Evolutionary conservation across 2,888 invertebrate species (phyloP), one percentile per base, ranked within the genome.

Genomic region (Melinopterus prodromus): DNA sequence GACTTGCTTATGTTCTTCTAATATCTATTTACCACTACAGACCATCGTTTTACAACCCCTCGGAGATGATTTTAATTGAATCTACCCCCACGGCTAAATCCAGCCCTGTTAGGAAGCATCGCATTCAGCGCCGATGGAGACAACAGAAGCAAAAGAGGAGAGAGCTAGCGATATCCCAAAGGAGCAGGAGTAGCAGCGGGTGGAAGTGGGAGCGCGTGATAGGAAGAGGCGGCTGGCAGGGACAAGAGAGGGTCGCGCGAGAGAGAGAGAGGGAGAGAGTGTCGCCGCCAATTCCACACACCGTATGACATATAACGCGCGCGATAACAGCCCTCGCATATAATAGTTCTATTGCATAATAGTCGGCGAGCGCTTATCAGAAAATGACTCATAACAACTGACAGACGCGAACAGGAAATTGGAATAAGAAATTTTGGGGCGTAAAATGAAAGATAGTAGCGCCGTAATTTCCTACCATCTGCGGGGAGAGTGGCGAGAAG

Each of bases 371-470:
- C 87, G 87, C 91, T 92, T 93, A 93, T 93, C 93, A 93, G 92
- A 93, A 93, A 93, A 93, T 93, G 92, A 93, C 91, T 93, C 92
- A 92, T 93, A 92, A 92, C 92, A 92, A 92, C 93, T 89, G 89
- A 89, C 89, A 89, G 89, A 89, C 89, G 89, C 89, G 89, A 89
- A 89, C 88, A 87, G 89, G 93, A 93, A 93, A 93, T 93, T 93
- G 93, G 93, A 93, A 93, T 93, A 93, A 93, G 93, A 93, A 93
- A 93, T 93, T 93, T 93, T 92, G 92, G 93, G 93, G 93, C 93
- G 93, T 93, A 93, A 93, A 93, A 93, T 93, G 93, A 93, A 93
- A 93, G 93, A 93, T 93, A 93, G 93, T 92, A 92, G 92, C 92
- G 92, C 92, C 91, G 93, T 93, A 93, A 93, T 93, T 93, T 93